These are phyloP conservation scores for Drosophila subpulchrella DNA, from an alignment of 1,140 invertebrate genomes.

Conservation along the genomic window DNA sequence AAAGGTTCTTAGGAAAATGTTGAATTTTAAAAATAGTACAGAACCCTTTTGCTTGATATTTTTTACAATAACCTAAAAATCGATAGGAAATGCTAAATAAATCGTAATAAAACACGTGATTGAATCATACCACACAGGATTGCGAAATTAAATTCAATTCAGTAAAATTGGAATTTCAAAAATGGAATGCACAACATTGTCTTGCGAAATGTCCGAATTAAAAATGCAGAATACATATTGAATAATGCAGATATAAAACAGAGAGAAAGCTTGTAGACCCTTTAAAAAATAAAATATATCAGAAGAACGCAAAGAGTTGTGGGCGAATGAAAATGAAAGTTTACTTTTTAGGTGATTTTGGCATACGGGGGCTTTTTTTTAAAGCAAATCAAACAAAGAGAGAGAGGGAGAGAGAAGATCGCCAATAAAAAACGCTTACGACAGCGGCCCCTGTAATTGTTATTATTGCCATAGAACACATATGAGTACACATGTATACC, in stretches of 20 bases:
- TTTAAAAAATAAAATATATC: background rate
- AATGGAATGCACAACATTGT: constrained; percentile 28
- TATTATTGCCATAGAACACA: constrained; percentile 55
- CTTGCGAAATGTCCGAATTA: constrained; percentile 19
- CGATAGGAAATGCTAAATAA: background rate
- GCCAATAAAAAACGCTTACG: constrained; percentile 78
- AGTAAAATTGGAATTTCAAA: constrained; percentile 15
- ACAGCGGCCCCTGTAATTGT: constrained; percentile 70
- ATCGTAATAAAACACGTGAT: constrained; percentile 7
- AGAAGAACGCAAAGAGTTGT: constrained; percentile 47
- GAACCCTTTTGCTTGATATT: background rate
- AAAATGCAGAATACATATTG: background rate
- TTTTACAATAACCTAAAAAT: no score
- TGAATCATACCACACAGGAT: background rate
- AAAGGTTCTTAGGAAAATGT: background rate
- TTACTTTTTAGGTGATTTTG: constrained; percentile 39
- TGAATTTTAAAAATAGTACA: no score
- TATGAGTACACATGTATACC: constrained; percentile 4
- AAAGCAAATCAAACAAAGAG: constrained; percentile 8
- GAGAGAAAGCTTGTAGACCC: background rate
- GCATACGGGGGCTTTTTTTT: constrained; percentile 40
- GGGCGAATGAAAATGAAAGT: constrained; percentile 64
- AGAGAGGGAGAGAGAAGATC: background rate
- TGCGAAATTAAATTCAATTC: constrained; percentile 3
- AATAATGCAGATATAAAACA: constrained; percentile 5